Evolutionary conservation across 2,888 invertebrate genomes (phyloP).

Genomic region (Nipponacmea schrenckii): DNA sequence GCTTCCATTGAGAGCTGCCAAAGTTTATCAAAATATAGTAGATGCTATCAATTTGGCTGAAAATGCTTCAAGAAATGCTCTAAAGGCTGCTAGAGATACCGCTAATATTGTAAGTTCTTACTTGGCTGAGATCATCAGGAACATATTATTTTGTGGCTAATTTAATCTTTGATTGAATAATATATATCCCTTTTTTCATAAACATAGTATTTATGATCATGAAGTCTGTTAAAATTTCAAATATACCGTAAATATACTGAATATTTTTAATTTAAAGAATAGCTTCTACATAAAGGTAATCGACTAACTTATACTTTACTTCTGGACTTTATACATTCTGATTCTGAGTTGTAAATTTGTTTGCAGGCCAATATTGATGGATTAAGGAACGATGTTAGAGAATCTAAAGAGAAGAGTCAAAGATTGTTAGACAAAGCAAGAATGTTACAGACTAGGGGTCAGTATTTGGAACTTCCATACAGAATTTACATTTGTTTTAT

Average conservation of each 20-base stretch:
- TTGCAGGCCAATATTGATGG: slow-evolving; percentile 42
- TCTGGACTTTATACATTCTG: too few relatives aligned
- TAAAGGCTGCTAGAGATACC: slow-evolving; percentile 70
- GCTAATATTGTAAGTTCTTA: slow-evolving; percentile 63
- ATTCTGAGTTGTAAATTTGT: too few relatives aligned
- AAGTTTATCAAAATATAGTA: slow-evolving; percentile 57
- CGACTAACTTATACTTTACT: too few relatives aligned
- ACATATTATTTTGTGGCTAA: too few relatives aligned
- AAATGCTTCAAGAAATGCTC: slow-evolving; percentile 75
- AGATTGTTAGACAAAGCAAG: slow-evolving; percentile 34
- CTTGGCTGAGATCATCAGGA: too few relatives aligned
- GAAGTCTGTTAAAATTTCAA: too few relatives aligned
- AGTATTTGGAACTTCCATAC: too few relatives aligned
- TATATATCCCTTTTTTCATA: not conserved
- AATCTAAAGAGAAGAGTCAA: slow-evolving; percentile 71
- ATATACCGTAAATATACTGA: too few relatives aligned
- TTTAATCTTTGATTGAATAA: not conserved
- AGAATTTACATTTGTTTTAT: too few relatives aligned
- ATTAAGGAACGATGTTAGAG: slow-evolving; percentile 36
- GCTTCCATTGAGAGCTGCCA: slow-evolving; percentile 58
- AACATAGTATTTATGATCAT: too few relatives aligned
- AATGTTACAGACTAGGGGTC: not conserved
- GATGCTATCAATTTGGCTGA: slow-evolving; percentile 72
- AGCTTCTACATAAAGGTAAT: too few relatives aligned
- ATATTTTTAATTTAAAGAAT: too few relatives aligned